These are phyloP conservation scores for Malthinus seriepunctatus DNA, from an alignment of 2,888 invertebrate genomes.

Conservation along the genomic window DNA sequence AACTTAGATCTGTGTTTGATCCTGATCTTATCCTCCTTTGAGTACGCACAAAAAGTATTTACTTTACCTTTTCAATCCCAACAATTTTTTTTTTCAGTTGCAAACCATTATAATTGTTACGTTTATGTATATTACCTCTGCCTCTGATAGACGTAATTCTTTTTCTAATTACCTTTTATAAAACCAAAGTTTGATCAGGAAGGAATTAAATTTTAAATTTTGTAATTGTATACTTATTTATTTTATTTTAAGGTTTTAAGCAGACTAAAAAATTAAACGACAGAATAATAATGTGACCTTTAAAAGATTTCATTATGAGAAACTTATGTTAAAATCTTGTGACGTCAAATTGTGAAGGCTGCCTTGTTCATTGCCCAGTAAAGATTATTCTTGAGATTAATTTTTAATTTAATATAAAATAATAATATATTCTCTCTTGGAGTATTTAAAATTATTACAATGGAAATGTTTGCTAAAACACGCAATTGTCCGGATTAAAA, in stretches of 20 bases:
- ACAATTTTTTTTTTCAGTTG: background rate
- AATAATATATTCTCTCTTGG: slow-evolving; percentile 6
- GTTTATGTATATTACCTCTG: no score
- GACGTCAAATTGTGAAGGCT: slow-evolving; percentile 29
- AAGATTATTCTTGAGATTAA: slow-evolving; percentile 26
- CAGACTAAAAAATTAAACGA: slow-evolving; percentile 4
- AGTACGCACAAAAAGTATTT: slow-evolving; percentile 16
- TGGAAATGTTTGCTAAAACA: no score
- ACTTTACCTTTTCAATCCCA: slow-evolving; percentile 14
- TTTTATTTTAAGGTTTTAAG: background rate
- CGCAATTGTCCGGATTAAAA: no score
- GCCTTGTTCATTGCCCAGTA: slow-evolving; percentile 10
- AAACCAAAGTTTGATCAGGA: background rate
- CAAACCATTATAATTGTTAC: background rate
- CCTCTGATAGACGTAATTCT: no score
- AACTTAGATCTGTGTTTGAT: slow-evolving; percentile 17
- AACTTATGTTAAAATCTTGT: slow-evolving; percentile 26
- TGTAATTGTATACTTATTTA: background rate
- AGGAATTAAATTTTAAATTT: background rate
- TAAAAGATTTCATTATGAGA: slow-evolving; percentile 23
- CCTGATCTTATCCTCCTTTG: slow-evolving; percentile 14
- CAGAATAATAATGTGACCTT: slow-evolving; percentile 27
- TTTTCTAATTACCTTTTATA: background rate
- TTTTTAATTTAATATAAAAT: slow-evolving; percentile 24
- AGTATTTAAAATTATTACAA: background rate